Percentiles rank a stretch among this genome's conserved stretches.
phyloP scores from a whole-genome alignment of 2,888 invertebrate genomes.

The Hoplodrina blanda region DNA sequence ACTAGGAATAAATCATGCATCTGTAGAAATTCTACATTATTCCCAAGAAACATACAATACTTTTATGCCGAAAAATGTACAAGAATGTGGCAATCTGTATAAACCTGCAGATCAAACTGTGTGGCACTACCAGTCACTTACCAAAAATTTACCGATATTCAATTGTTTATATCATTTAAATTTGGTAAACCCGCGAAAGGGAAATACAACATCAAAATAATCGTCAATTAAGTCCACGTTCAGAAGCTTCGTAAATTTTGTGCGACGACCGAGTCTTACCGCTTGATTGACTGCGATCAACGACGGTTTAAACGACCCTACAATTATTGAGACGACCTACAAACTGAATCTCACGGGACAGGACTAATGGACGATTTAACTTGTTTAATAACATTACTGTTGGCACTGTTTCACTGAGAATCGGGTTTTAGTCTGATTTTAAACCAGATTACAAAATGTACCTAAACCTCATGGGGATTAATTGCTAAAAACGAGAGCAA shows the following conservation, averaged over 20 bases:
- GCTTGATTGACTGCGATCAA: conserved; percentile 68
- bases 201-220: conserved; percentile 42
- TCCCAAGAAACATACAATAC: too few relatives aligned
- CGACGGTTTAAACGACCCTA: conserved; percentile 67
- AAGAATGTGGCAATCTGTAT: too few relatives aligned
- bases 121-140: too few relatives aligned
- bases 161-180: not conserved
- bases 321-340: conserved; percentile 70
- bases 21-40: too few relatives aligned
- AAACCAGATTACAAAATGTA: conserved; percentile 16
- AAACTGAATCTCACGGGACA: conserved; percentile 65
- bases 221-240: conserved; percentile 55
- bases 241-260: conserved; percentile 46
- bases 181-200: conserved; percentile 24
- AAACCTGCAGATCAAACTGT: too few relatives aligned
- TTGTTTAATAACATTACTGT: conserved; percentile 45
- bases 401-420: conserved; percentile 40
- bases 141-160: not conserved
- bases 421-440: conserved; percentile 10
- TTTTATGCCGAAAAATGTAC: too few relatives aligned
- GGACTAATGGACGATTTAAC: conserved; percentile 53
- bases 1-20: too few relatives aligned
- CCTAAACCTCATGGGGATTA: not conserved
- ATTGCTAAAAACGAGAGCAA: not conserved
- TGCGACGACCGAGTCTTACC: conserved; percentile 52